These are phyloP conservation scores for Eulemur albifrons DNA, from an alignment of 2,797 vertebrate species.

Conservation along the genomic window DNA sequence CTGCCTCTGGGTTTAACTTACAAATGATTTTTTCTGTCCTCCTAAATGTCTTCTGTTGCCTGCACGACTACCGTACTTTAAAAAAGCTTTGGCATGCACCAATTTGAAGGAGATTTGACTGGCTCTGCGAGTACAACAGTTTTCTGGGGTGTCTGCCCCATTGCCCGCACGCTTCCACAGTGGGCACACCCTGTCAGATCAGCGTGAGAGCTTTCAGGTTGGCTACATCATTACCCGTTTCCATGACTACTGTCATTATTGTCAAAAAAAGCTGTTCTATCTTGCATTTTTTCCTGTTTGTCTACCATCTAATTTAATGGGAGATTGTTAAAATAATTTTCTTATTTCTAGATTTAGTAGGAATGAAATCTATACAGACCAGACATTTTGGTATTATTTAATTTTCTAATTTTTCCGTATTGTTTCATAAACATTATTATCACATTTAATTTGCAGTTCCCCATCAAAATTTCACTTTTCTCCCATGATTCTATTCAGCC, in stretches of 20 bases:
- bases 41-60: not conserved
- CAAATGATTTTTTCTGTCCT: not conserved
- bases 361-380: not conserved
- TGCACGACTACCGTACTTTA: not conserved
- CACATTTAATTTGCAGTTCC: not conserved
- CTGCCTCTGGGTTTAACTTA: not conserved
- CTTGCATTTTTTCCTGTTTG: not conserved
- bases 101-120: not conserved
- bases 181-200: not conserved
- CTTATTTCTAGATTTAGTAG: not conserved
- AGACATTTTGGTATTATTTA: not conserved
- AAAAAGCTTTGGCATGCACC: not conserved
- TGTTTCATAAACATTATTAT: not conserved
- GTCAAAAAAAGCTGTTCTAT: not conserved
- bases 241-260: not conserved
- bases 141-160: not conserved
- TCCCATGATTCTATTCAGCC: not conserved
- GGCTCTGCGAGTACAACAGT: not conserved
- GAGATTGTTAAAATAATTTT: not conserved
- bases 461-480: not conserved
- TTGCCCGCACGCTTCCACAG: rapidly evolving
- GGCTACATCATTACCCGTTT: not conserved
- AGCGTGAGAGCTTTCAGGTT: not conserved
- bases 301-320: not conserved
- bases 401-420: not conserved